Evolutionary conservation across 2,888 invertebrate species (phyloP).

Genomic region (Sinelater perroti): DNA sequence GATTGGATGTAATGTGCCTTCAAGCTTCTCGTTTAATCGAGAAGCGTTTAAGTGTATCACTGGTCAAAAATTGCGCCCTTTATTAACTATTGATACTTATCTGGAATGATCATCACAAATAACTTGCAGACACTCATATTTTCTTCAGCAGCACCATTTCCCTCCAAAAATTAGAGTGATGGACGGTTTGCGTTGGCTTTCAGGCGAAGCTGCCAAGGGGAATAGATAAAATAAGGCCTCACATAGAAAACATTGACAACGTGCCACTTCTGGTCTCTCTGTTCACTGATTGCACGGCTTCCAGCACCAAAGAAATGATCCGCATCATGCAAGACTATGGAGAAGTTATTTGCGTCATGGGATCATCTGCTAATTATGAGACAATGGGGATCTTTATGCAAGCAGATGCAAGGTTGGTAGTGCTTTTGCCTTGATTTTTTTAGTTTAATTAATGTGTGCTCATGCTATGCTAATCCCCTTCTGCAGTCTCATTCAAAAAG

Average conservation of each 20-base stretch:
- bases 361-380: conserved; percentile 88
- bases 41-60: too few species aligned
- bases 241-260: conserved; percentile 95
- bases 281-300: conserved; percentile 97
- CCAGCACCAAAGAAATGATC: conserved; percentile 90
- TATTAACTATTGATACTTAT: too few species aligned
- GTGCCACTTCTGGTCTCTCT: conserved; percentile 96
- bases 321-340: conserved; percentile 96
- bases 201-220: conserved; percentile 95
- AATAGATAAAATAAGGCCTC: conserved; percentile 95
- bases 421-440: conserved; percentile 11
- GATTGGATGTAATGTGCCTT: too few species aligned
- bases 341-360: conserved; percentile 94
- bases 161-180: too few species aligned
- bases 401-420: conserved; percentile 86
- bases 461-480: too few species aligned
- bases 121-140: too few species aligned
- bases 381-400: conserved; percentile 94
- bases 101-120: too few species aligned
- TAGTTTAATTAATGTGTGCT: too few species aligned
- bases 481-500: too few species aligned
- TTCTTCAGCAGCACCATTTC: too few species aligned
- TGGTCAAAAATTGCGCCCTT: too few species aligned
- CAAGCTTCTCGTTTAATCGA: too few species aligned
- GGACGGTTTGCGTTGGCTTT: conserved; percentile 30